Base-by-base conservation (phyloP, 2,888 invertebrate genomes). In the Erpobdella octoculata region DNA sequence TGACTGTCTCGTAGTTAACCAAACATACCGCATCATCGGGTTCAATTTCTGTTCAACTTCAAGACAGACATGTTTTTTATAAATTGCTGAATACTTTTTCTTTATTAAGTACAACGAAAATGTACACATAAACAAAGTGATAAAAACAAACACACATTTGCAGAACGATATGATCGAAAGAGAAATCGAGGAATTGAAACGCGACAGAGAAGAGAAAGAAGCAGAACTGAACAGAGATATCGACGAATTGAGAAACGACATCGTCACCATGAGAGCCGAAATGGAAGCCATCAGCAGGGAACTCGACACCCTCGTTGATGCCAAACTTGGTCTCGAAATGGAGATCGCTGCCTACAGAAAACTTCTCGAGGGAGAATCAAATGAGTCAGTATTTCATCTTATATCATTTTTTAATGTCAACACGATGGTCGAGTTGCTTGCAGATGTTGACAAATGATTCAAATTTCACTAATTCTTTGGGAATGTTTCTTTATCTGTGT, bases 331-430 rank as follows among this genome's bases (percentile, higher is more conserved):
- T 31, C 79, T 86, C 71, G 86, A 86, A 79, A 83, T 85, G 71
- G 86, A 86, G 79, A 86, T 86, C 76, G 84, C 85, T 75, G 86
- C 86, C 75, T 86, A 86, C 82, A 80, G 86, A 74, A 86, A 85
- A 77, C 83, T 86, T 79, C 79, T 86, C 76, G 86, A 86, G 78
- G 84, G 85, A 70, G 86, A 86, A 77, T 85, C 86, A 78, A 84
- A 82, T 79, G 82, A 85, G 83, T 83, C 77, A 73, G 78, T 9
- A 21, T 33, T 1, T 5, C 21, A 37, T 65, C 35, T 15, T 37
- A 5, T 9, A 18, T 36, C 28, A 5, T 9, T 31, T 8, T 25
- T 62, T 35, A 25, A 31, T n/a, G n/a, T 33, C 18, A 62, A 62
- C 18, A 8, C 33, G 12, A 18, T n/a, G 25, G n/a, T n/a, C n/a